These are phyloP conservation scores for Protula sp. DNA, from an alignment of 2,888 invertebrate species.

Conservation along the genomic window DNA sequence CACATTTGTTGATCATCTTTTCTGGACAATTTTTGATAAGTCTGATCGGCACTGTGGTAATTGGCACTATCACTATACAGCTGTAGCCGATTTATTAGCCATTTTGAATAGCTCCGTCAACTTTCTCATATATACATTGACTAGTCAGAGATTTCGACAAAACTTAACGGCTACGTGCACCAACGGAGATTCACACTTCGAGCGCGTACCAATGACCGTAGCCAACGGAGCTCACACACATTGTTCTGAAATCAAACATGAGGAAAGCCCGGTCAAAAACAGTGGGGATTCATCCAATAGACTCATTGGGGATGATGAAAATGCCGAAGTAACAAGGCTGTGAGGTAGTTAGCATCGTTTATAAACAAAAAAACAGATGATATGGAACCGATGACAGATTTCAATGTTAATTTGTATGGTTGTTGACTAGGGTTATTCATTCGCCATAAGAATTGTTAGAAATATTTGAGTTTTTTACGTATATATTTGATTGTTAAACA, in stretches of 20 bases:
- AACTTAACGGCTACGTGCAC: slow-evolving; percentile 8
- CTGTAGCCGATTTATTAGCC: slow-evolving; percentile 24
- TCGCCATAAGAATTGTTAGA: too few relatives aligned
- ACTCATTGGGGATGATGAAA: too few relatives aligned
- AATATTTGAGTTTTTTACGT: too few relatives aligned
- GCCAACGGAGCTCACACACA: neutral
- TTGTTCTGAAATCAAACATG: neutral
- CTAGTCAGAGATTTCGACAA: slow-evolving; percentile 24
- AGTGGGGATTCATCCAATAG: too few relatives aligned
- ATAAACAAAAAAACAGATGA: too few relatives aligned
- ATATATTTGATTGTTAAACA: too few relatives aligned
- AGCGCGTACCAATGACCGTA: neutral
- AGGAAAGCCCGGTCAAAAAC: too few relatives aligned
- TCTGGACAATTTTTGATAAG: slow-evolving; percentile 27
- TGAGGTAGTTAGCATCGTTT: too few relatives aligned
- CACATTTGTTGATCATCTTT: slow-evolving; percentile 26
- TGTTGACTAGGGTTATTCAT: too few relatives aligned
- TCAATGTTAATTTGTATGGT: too few relatives aligned
- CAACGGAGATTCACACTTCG: neutral
- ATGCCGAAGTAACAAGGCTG: too few relatives aligned
- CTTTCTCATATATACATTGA: slow-evolving; percentile 27
- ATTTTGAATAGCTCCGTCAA: slow-evolving; percentile 27
- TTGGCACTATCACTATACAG: slow-evolving; percentile 31
- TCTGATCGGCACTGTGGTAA: slow-evolving; percentile 16
- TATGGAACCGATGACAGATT: too few relatives aligned